These are phyloP conservation scores for Prochilodus magdalenae DNA, from an alignment of 2,113 vertebrate genomes.

Conservation along the genomic window DNA sequence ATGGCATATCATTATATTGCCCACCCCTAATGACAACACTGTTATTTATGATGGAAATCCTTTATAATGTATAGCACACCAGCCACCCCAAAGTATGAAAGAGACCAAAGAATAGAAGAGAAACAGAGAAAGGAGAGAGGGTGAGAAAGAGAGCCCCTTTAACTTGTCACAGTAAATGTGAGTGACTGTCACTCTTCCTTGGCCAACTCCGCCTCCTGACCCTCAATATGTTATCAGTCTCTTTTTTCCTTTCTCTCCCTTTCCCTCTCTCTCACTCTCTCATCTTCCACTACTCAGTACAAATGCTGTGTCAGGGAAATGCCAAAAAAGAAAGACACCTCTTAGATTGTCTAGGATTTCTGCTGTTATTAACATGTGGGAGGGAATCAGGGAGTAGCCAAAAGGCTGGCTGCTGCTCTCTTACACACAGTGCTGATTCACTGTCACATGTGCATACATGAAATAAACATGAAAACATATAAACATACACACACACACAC, in stretches of 20 bases:
- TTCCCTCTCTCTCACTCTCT: not conserved
- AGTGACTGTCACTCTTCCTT: conserved; percentile 16
- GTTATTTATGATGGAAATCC: too few species aligned
- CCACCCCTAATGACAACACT: too few species aligned
- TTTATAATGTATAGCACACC: not conserved
- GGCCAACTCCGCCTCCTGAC: not conserved
- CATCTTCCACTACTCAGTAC: not conserved
- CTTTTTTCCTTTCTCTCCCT: not conserved
- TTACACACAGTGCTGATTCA: not conserved
- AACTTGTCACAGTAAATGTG: conserved; percentile 26
- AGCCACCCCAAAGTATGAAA: not conserved
- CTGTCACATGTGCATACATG: not conserved
- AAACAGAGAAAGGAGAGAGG: not conserved
- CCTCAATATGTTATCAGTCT: conserved; percentile 19
- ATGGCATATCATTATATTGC: too few species aligned
- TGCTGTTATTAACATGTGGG: not conserved
- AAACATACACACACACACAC: not conserved
- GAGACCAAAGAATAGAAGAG: not conserved
- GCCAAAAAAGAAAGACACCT: not conserved
- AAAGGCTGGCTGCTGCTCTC: not conserved
- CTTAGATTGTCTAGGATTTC: not conserved
- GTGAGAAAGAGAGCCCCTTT: not conserved
- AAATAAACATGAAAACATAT: not conserved
- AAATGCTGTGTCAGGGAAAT: not conserved
- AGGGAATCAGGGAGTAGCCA: not conserved